Conservation (phyloP, 64 coral and sea anemone genomes). For the Montipora foliosa region DNA sequence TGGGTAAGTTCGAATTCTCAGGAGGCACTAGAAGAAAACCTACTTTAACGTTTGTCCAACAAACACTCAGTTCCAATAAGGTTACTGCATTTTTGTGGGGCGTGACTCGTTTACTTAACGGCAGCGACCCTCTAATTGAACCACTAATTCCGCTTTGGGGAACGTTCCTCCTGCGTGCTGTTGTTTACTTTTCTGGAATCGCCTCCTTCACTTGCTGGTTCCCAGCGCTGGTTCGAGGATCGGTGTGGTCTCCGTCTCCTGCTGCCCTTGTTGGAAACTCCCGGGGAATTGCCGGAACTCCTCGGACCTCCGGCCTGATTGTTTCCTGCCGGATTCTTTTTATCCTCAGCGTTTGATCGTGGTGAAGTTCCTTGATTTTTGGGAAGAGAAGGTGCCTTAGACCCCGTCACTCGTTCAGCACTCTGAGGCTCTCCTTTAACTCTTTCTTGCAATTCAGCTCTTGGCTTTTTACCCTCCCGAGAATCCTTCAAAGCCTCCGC, state of each 20-base stretch:
- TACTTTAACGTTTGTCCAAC: too few relatives aligned
- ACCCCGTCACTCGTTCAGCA: neutral
- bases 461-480: neutral
- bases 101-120: neutral
- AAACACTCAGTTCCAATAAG: neutral
- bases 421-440: too few relatives aligned
- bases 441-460: neutral
- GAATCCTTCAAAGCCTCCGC: neutral
- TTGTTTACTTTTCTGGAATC: neutral
- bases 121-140: neutral
- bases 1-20: too few relatives aligned
- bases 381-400: neutral
- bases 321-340: neutral
- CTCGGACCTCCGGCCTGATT: neutral
- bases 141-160: neutral
- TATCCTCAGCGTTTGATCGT: neutral
- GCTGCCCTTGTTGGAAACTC: conserved; percentile 6
- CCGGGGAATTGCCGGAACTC: neutral
- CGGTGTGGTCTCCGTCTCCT: neutral
- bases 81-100: neutral
- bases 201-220: neutral
- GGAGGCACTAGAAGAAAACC: too few relatives aligned
- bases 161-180: neutral
- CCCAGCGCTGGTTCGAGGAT: neutral
- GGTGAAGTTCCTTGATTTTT: neutral